A percentile compares a stretch with the other conserved stretches of the same genome.
phyloP scores from a whole-genome alignment of 2,888 invertebrate species.

The Yponomeuta cagnagella region DNA sequence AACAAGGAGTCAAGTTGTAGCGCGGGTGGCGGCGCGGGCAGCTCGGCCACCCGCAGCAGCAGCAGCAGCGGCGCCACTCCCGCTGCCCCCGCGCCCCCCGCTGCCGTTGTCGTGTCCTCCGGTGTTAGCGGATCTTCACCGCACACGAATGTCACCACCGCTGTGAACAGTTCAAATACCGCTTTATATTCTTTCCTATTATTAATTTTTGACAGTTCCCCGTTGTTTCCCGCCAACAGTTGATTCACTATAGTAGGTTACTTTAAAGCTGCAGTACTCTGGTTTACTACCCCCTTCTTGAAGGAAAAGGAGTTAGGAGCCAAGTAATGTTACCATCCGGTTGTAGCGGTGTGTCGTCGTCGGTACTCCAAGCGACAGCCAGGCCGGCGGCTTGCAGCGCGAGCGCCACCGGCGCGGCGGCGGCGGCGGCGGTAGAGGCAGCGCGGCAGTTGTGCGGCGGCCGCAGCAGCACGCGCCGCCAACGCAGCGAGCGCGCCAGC shows the following conservation, averaged over 20 bases:
- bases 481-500: constrained; percentile 36
- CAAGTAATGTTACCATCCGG: constrained; percentile 35
- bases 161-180: background rate
- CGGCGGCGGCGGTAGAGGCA: constrained; percentile 26
- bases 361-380: constrained; percentile 19
- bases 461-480: constrained; percentile 33
- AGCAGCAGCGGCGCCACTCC: too few relatives aligned
- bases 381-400: constrained; percentile 35
- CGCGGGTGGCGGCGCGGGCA: too few relatives aligned
- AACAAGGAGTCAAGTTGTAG: background rate
- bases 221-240: too few relatives aligned
- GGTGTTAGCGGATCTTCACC: background rate
- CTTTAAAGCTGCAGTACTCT: too few relatives aligned
- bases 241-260: too few relatives aligned
- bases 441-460: constrained; percentile 13
- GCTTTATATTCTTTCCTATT: background rate
- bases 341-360: constrained; percentile 22
- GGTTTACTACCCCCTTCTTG: background rate
- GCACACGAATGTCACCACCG: background rate
- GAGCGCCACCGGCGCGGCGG: constrained; percentile 31
- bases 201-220: too few relatives aligned
- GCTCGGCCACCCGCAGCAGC: too few relatives aligned
- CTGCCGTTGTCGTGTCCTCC: background rate
- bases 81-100: too few relatives aligned
- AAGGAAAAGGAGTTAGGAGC: background rate